phyloP scores from a whole-genome alignment of 1,140 invertebrate genomes.

The Drosophila auraria region DNA sequence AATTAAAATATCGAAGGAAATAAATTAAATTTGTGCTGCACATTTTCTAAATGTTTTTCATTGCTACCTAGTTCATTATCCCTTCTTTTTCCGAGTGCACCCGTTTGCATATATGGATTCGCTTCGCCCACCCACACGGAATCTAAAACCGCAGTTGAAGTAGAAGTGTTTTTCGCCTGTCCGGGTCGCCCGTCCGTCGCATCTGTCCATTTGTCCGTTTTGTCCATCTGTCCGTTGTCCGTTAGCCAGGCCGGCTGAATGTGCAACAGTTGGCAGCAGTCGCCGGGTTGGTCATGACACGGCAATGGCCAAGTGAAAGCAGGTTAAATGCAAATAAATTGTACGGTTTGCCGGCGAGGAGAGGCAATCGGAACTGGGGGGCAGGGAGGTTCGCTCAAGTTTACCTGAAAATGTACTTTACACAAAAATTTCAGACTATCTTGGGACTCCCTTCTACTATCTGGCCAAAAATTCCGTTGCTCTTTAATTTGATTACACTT shows the following conservation, averaged over 20 bases:
- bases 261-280: slow-evolving; percentile 64
- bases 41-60: background rate
- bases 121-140: slow-evolving; percentile 53
- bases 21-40: background rate
- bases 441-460: slow-evolving; percentile 18
- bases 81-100: slow-evolving; percentile 10
- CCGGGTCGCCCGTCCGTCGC: slow-evolving; percentile 23
- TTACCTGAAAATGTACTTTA: slow-evolving; percentile 45
- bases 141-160: slow-evolving; percentile 51
- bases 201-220: slow-evolving; percentile 5
- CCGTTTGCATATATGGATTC: slow-evolving; percentile 21
- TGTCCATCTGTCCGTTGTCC: slow-evolving; percentile 18
- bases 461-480: slow-evolving; percentile 22
- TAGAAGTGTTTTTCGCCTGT: slow-evolving; percentile 51
- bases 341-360: slow-evolving; percentile 19
- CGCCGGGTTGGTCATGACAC: slow-evolving; percentile 68
- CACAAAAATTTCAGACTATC: slow-evolving; percentile 19
- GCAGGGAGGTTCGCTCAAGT: slow-evolving; percentile 1
- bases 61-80: too few relatives aligned
- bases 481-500: slow-evolving; percentile 76
- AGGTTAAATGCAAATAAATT: slow-evolving; percentile 83
- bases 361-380: slow-evolving; percentile 2
- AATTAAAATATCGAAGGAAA: background rate
- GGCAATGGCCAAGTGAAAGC: slow-evolving; percentile 76
- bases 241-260: slow-evolving; percentile 36